These are phyloP conservation scores for Pteromalus puparum DNA, from an alignment of 1,140 invertebrate species.

Conservation along the genomic window DNA sequence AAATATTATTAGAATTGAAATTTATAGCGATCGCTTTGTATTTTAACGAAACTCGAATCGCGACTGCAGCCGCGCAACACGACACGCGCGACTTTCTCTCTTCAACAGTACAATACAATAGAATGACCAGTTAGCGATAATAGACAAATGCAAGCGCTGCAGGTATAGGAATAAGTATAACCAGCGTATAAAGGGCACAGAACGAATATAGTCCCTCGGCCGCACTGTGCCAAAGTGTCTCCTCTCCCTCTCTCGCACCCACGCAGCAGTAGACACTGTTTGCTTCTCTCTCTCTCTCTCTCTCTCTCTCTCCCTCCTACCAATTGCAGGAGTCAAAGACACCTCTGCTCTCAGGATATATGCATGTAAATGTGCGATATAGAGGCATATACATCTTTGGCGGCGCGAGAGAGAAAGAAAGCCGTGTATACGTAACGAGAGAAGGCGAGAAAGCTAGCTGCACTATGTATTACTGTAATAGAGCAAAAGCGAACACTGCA, in stretches of 20 bases:
- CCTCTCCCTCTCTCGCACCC: not conserved
- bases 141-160: constrained; percentile 1
- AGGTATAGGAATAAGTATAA: not conserved
- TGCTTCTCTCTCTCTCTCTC: not conserved
- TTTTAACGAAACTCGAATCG: no score
- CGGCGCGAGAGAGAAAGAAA: not conserved
- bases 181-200: constrained; percentile 10
- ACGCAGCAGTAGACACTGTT: not conserved
- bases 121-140: not conserved
- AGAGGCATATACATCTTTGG: not conserved
- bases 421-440: not conserved
- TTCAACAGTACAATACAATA: not conserved
- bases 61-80: no score
- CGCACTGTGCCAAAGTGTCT: not conserved
- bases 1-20: no score
- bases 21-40: no score
- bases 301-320: not conserved
- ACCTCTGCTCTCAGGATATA: not conserved
- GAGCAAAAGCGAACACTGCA: not conserved
- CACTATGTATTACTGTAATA: not conserved
- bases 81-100: not conserved
- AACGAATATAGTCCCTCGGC: not conserved
- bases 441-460: not conserved
- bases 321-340: not conserved
- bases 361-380: not conserved